phyloP scores from a whole-genome alignment of 2,113 vertebrate species.

The Oreotrochilus melanogaster region DNA sequence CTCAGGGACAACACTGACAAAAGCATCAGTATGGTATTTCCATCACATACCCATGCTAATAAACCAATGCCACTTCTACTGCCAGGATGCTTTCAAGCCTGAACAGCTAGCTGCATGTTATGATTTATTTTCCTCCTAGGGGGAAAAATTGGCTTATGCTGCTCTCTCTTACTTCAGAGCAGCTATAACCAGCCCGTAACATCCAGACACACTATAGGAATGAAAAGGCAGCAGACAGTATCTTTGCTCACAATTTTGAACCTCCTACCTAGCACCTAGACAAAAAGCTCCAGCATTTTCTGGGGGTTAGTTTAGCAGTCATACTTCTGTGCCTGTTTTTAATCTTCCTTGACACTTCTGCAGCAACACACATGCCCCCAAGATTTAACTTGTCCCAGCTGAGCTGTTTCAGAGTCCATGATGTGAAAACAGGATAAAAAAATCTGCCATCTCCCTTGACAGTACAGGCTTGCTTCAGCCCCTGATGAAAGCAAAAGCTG shows the following conservation, averaged over 20 bases:
- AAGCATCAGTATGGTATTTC: not conserved
- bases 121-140: not conserved
- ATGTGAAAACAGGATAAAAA: slow-evolving; percentile 20
- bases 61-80: not conserved
- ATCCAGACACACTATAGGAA: not conserved
- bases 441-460: not conserved
- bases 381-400: slow-evolving; percentile 34
- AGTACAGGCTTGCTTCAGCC: not conserved
- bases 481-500: not conserved
- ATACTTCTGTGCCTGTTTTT: slow-evolving; percentile 29
- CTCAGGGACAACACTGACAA: not conserved
- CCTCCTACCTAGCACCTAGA: not conserved
- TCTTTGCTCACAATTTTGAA: not conserved
- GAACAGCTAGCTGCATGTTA: not conserved
- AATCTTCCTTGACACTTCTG: slow-evolving; percentile 47
- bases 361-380: not conserved
- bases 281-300: slow-evolving; percentile 2
- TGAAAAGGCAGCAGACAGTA: not conserved
- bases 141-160: not conserved
- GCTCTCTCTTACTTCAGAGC: not conserved
- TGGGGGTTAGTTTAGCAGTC: not conserved
- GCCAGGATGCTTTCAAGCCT: not conserved
- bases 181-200: not conserved
- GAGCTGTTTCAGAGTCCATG: not conserved
- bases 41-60: not conserved